phyloP scores from a whole-genome alignment of 2,888 invertebrate species.

The Campoplex nolae region DNA sequence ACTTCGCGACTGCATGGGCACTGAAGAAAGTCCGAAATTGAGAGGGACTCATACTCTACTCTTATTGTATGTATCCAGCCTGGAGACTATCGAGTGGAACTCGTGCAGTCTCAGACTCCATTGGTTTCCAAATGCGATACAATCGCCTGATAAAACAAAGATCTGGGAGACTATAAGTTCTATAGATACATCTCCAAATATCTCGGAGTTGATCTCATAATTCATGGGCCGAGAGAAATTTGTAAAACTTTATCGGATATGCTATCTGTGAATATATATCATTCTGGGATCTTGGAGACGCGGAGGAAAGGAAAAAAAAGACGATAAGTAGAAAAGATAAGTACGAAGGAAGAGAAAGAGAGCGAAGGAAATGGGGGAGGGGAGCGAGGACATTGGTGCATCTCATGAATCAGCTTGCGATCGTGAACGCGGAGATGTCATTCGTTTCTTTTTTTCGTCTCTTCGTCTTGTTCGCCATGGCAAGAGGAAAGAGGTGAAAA shows the following conservation, averaged over 20 bases:
- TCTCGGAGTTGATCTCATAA: slow-evolving; percentile 61
- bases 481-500: slow-evolving; percentile 28
- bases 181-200: slow-evolving; percentile 38
- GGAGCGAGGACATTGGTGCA: slow-evolving; percentile 26
- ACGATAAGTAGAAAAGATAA: slow-evolving; percentile 13
- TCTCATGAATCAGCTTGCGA: slow-evolving; percentile 65
- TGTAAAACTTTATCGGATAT: slow-evolving; percentile 69
- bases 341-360: slow-evolving; percentile 8
- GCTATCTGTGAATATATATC: slow-evolving; percentile 43
- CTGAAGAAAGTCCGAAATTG: not conserved
- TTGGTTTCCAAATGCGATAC: not conserved
- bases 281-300: slow-evolving; percentile 49
- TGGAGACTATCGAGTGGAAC: slow-evolving; percentile 5
- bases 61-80: not conserved
- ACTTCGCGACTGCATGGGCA: not conserved
- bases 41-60: not conserved
- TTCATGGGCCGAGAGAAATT: slow-evolving; percentile 65
- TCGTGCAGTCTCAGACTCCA: not conserved
- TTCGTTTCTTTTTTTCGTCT: slow-evolving; percentile 47
- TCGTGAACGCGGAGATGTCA: slow-evolving; percentile 52
- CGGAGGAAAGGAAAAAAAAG: slow-evolving; percentile 7
- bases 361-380: not conserved
- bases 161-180: slow-evolving; percentile 44
- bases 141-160: slow-evolving; percentile 6
- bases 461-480: slow-evolving; percentile 13